Conservation (phyloP, 2,797 vertebrate genomes). For the Bryconaethiops microstoma region DNA sequence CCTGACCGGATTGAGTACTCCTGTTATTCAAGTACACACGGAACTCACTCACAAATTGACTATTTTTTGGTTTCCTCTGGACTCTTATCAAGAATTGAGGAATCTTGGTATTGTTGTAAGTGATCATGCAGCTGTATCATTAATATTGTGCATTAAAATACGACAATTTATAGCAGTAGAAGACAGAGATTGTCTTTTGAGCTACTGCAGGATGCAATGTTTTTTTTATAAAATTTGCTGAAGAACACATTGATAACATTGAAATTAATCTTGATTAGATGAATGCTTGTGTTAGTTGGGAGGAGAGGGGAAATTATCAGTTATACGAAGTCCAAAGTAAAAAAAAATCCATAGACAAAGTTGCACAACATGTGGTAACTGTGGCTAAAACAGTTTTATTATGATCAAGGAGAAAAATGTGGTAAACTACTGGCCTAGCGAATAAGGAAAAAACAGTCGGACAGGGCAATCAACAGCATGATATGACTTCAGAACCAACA, state of each 20-base stretch:
- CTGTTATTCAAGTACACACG: neutral
- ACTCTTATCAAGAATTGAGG: neutral
- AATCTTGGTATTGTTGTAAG: neutral
- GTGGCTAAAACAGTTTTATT: constrained; percentile 27
- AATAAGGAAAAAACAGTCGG: neutral
- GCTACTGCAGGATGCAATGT: neutral
- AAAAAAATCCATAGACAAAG: too few species aligned
- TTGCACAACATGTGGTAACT: neutral
- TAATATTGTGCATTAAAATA: neutral
- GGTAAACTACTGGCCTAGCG: constrained; percentile 40
- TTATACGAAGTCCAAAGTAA: neutral
- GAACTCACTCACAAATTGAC: constrained; percentile 1
- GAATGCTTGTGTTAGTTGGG: neutral
- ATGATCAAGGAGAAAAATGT: constrained; percentile 40
- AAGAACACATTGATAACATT: neutral
- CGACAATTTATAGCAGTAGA: too few species aligned
- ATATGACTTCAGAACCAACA: too few species aligned
- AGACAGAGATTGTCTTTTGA: too few species aligned
- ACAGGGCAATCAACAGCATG: neutral
- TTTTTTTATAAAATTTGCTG: neutral
- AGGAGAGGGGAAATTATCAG: constrained; percentile 18
- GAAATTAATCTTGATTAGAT: constrained; percentile 7
- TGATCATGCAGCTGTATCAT: neutral
- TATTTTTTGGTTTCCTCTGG: neutral
- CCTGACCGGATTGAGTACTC: neutral